Evolutionary conservation across 2,888 invertebrate species (phyloP).

Genomic region (Volucella inanis): DNA sequence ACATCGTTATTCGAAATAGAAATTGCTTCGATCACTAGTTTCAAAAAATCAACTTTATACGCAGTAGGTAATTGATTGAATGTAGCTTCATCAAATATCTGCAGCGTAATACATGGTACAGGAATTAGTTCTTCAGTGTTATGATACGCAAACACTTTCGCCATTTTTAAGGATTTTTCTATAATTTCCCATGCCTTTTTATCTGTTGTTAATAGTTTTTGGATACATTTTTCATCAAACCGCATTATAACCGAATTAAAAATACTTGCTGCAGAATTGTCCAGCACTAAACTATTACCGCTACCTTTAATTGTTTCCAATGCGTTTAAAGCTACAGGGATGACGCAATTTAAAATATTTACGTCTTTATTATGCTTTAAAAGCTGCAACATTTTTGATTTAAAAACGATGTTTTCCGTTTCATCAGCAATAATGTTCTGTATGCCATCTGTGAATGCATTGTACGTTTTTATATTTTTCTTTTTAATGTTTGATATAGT

Average conservation of each 20-base stretch:
- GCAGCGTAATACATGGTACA: constrained; percentile 79
- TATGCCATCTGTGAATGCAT: constrained; percentile 78
- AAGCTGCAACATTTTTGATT: constrained; percentile 75
- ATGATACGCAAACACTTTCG: constrained; percentile 80
- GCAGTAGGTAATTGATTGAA: constrained; percentile 84
- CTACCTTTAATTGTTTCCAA: constrained; percentile 68
- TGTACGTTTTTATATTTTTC: constrained; percentile 80
- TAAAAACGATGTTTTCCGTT: constrained; percentile 27
- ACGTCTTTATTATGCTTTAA: constrained; percentile 79
- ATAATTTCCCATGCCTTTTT: constrained; percentile 86
- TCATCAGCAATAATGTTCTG: constrained; percentile 76
- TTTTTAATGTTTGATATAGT: constrained; percentile 83
- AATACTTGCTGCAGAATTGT: constrained; percentile 84
- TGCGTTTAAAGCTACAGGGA: constrained; percentile 77
- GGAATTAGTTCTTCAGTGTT: constrained; percentile 78
- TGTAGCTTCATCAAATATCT: constrained; percentile 77
- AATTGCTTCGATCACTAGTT: constrained; percentile 85
- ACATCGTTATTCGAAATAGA: constrained; percentile 86
- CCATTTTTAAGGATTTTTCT: constrained; percentile 84
- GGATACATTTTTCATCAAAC: constrained; percentile 84
- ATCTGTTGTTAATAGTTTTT: constrained; percentile 81
- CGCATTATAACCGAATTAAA: constrained; percentile 85
- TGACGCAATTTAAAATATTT: constrained; percentile 75
- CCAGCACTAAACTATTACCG: constrained; percentile 78
- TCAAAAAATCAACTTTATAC: constrained; percentile 83